Conservation (phyloP, 2,888 invertebrate species). For the Drosophila mayaguana region DNA sequence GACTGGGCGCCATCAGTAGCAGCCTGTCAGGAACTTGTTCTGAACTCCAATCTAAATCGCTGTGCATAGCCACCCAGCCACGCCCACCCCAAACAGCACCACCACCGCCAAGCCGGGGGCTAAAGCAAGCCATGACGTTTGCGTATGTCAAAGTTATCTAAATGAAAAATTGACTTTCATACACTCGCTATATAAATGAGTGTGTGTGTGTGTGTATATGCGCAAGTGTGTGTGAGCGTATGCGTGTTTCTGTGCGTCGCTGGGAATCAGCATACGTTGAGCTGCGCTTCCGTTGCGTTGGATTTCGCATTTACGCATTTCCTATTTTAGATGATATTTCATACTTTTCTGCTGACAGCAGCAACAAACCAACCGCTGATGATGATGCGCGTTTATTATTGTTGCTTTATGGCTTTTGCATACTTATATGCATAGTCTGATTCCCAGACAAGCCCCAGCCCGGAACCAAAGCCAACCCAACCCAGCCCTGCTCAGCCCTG, state of each 20-base stretch:
- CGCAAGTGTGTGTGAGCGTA: not conserved
- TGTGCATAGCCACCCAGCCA: conserved; percentile 51
- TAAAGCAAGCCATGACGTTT: conserved; percentile 67
- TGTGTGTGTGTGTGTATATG: conserved; percentile 11
- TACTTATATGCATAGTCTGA: conserved; percentile 49
- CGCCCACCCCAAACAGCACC: conserved; percentile 16
- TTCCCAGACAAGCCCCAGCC: conserved; percentile 24
- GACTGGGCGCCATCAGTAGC: conserved; percentile 71
- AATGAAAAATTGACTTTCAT: conserved; percentile 80
- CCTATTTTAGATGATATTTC: conserved; percentile 80
- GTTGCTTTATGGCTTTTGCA: conserved; percentile 78
- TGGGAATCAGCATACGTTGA: conserved; percentile 63
- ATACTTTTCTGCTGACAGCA: conserved; percentile 77
- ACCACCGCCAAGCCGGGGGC: conserved; percentile 21
- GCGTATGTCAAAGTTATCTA: conserved; percentile 81
- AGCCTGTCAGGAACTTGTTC: conserved; percentile 67
- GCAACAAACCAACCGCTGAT: conserved; percentile 60
- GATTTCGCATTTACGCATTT: conserved; percentile 79
- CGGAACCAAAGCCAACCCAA: too few species aligned
- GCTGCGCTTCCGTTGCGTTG: conserved; percentile 76
- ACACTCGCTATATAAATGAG: conserved; percentile 36
- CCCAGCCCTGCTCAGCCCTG: not conserved
- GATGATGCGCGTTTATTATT: conserved; percentile 80
- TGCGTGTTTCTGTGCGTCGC: conserved; percentile 17
- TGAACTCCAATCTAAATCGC: conserved; percentile 75